These are phyloP conservation scores for Chromoteleia sp. DNA, from an alignment of 2,888 invertebrate genomes.

Conservation along the genomic window DNA sequence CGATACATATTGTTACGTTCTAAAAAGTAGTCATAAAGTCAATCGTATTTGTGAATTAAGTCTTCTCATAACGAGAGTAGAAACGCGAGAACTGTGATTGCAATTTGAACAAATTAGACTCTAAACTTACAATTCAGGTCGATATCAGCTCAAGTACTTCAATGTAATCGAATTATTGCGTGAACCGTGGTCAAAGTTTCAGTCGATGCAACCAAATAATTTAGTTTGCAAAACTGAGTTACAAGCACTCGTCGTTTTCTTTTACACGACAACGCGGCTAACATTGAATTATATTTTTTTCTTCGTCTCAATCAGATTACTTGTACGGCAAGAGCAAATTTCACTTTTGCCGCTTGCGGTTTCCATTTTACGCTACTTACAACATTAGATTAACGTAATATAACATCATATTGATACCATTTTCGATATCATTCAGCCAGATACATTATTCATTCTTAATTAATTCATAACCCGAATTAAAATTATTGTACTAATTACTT, in stretches of 20 bases:
- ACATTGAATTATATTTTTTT: slow-evolving; percentile 21
- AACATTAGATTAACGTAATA: background rate
- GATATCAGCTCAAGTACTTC: slow-evolving; percentile 44
- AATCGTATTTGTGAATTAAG: background rate
- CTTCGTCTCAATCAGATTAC: slow-evolving; percentile 5
- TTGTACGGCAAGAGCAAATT: background rate
- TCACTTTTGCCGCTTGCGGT: background rate
- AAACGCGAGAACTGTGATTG: background rate
- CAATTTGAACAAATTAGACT: slow-evolving; percentile 17
- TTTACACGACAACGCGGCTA: slow-evolving; percentile 21
- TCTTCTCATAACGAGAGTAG: background rate
- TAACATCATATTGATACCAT: no score
- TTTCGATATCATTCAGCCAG: no score
- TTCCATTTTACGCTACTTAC: background rate
- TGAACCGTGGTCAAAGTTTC: slow-evolving; percentile 52
- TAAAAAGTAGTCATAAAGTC: no score
- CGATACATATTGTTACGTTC: no score
- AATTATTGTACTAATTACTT: no score
- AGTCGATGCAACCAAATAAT: slow-evolving; percentile 42
- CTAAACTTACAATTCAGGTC: slow-evolving; percentile 16
- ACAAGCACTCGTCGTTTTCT: slow-evolving; percentile 36
- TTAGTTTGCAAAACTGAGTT: slow-evolving; percentile 46
- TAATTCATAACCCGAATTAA: no score
- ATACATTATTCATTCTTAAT: no score
- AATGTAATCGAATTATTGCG: slow-evolving; percentile 41